Evolutionary conservation across 1,140 invertebrate species (phyloP).

Genomic region (Drosophila nannoptera): DNA sequence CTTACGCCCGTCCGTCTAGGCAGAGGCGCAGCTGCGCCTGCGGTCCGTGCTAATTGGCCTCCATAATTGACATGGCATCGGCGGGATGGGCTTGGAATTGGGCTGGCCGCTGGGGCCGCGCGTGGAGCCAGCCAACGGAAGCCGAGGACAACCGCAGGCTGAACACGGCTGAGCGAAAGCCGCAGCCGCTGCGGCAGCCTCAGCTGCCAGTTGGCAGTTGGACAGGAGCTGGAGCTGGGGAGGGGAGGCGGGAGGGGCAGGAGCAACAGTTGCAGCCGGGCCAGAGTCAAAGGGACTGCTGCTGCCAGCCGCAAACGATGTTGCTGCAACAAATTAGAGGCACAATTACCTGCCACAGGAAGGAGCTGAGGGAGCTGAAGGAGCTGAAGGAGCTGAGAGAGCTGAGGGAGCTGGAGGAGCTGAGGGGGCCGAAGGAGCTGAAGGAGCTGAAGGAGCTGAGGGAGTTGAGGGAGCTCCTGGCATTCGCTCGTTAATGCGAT

Average conservation of each 20-base stretch:
- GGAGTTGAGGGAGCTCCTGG: conserved; percentile 16
- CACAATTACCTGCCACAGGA: conserved; percentile 52
- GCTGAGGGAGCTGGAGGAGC: conserved; percentile 7
- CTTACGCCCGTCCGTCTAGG: conserved; percentile 5
- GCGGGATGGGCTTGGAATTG: not conserved
- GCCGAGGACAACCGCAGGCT: conserved; percentile 3
- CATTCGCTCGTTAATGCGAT: conserved; percentile 32
- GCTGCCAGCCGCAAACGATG: conserved; percentile 43
- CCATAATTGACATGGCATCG: conserved; percentile 37
- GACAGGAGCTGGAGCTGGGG: not conserved
- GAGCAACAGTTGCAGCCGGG: not conserved
- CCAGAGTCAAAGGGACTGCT: not conserved
- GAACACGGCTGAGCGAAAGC: not conserved
- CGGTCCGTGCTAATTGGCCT: conserved; percentile 49
- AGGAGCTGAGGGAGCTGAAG: too few relatives aligned
- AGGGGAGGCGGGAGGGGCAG: too few relatives aligned
- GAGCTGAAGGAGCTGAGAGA: not conserved
- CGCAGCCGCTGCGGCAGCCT: conserved; percentile 18
- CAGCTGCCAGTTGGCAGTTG: conserved; percentile 9
- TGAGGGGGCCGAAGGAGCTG: not conserved
- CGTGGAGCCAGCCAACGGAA: conserved; percentile 2
- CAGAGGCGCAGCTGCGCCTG: conserved; percentile 6
- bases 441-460: too few relatives aligned
- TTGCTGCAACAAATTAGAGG: conserved; percentile 66
- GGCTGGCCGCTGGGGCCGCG: not conserved